Conservation (phyloP, 1,140 invertebrate species). For the Agraylea sexmaculata region DNA sequence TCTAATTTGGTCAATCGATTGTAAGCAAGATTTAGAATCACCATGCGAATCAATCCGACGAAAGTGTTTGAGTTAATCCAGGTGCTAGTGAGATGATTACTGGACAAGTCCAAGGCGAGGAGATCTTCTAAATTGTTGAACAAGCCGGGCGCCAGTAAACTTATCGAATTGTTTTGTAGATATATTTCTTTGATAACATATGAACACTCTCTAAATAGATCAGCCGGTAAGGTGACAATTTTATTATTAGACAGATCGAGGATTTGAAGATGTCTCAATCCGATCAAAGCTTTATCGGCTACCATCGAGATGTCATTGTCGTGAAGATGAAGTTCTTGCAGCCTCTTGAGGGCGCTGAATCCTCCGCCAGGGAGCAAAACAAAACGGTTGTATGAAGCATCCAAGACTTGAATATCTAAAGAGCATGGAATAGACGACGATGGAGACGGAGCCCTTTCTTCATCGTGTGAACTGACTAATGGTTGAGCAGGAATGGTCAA, state of each 20-base stretch:
- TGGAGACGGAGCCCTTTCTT: conserved; percentile 29
- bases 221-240: conserved; percentile 74
- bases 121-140: conserved; percentile 77
- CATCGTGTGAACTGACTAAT: conserved; percentile 47
- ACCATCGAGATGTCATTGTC: conserved; percentile 79
- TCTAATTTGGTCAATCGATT: conserved; percentile 73
- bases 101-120: conserved; percentile 72
- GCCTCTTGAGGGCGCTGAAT: conserved; percentile 60
- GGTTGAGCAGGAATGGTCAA: conserved; percentile 40
- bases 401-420: conserved; percentile 67
- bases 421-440: conserved; percentile 47
- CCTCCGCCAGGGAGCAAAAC: conserved; percentile 66
- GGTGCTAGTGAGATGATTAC: conserved; percentile 71
- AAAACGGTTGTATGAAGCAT: conserved; percentile 77
- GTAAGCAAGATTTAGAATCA: conserved; percentile 72
- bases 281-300: conserved; percentile 65
- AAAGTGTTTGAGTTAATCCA: conserved; percentile 78
- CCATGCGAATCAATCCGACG: conserved; percentile 72
- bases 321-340: conserved; percentile 65
- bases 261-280: conserved; percentile 64
- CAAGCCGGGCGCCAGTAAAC: conserved; percentile 63
- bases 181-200: conserved; percentile 74
- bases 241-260: conserved; percentile 79
- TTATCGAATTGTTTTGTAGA: conserved; percentile 79
- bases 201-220: conserved; percentile 65